phyloP scores from a whole-genome alignment of 2,888 invertebrate genomes.

The Cataglyphis cursor region DNA sequence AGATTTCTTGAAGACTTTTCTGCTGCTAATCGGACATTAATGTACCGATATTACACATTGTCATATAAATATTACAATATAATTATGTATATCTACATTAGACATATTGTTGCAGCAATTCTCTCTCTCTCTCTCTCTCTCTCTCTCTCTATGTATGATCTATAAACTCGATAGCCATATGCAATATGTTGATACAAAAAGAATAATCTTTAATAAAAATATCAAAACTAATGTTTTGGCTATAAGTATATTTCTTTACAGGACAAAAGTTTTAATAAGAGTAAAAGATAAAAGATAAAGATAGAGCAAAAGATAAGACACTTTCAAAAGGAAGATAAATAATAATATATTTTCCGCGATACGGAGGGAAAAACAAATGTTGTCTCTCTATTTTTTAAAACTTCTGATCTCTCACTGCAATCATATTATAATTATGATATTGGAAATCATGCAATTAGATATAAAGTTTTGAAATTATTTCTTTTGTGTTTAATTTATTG shows the following conservation, averaged over 20 bases:
- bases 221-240: conserved; percentile 60
- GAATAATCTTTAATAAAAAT: conserved; percentile 79
- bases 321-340: conserved; percentile 37
- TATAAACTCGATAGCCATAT: conserved; percentile 81
- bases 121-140: conserved; percentile 17
- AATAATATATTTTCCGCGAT: not conserved
- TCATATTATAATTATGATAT: not conserved
- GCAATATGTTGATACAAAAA: conserved; percentile 74
- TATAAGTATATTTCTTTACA: conserved; percentile 53
- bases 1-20: conserved; percentile 57
- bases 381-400: not conserved
- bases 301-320: conserved; percentile 35
- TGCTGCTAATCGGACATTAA: conserved; percentile 65
- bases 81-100: conserved; percentile 66
- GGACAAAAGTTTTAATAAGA: conserved; percentile 46
- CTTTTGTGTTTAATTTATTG: not conserved
- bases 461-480: not conserved
- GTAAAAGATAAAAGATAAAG: conserved; percentile 35
- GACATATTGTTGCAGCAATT: conserved; percentile 75
- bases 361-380: no score
- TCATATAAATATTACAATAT: conserved; percentile 31
- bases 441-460: not conserved
- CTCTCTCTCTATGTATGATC: conserved; percentile 70
- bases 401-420: not conserved
- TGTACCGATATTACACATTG: conserved; percentile 64